Conservation (phyloP, 2,797 vertebrate species). For the Gallinago nigripennis region DNA sequence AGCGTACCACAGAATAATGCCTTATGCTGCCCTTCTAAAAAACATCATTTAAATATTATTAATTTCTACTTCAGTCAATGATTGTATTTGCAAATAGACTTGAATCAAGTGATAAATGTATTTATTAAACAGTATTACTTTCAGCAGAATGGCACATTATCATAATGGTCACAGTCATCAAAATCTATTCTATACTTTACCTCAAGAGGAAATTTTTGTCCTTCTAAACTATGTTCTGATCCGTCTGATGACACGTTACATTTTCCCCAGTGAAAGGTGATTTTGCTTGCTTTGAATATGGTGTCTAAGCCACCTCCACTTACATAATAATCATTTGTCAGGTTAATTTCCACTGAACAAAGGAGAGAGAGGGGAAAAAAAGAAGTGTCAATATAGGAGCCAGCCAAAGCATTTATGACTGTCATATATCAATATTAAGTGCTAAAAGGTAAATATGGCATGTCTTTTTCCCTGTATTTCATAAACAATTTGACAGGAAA, state of each 20-base stretch:
- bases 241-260: constrained; percentile 93
- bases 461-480: not conserved
- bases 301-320: constrained; percentile 89
- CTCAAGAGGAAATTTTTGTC: constrained; percentile 92
- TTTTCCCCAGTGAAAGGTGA: constrained; percentile 97
- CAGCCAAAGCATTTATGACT: not conserved
- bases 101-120: not conserved
- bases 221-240: constrained; percentile 94
- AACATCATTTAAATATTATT: not conserved
- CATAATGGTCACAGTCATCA: not conserved
- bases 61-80: not conserved
- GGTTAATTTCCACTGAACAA: constrained; percentile 88
- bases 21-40: not conserved
- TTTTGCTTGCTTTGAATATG: constrained; percentile 89
- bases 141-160: not conserved
- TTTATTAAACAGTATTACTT: not conserved
- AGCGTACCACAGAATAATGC: accelerated
- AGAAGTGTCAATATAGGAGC: not conserved
- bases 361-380: not conserved
- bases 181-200: constrained; percentile 71
- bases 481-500: not conserved
- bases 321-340: constrained; percentile 90
- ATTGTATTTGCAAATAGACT: not conserved
- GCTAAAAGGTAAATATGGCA: not conserved
- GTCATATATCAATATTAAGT: not conserved